Percentiles rank a stretch among this genome's conserved stretches.
phyloP scores from a whole-genome alignment of 2,888 invertebrate genomes.

The Operophtera brumata region DNA sequence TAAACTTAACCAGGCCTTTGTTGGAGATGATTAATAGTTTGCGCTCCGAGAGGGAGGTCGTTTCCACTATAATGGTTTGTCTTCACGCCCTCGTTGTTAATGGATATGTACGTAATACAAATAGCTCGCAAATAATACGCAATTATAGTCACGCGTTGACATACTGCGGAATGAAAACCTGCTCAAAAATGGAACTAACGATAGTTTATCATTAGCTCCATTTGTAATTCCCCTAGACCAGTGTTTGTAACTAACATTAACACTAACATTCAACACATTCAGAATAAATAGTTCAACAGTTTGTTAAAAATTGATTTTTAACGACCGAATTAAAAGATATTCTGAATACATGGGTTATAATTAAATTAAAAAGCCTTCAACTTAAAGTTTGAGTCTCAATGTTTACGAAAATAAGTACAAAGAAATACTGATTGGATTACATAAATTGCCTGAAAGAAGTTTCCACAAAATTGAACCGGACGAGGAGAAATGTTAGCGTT shows the following conservation, averaged over 20 bases:
- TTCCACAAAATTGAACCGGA: constrained; percentile 37
- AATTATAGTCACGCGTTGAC: constrained; percentile 11
- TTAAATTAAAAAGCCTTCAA: constrained; percentile 17
- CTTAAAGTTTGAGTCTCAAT: constrained; percentile 14
- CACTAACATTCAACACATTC: neutral
- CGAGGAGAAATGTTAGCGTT: constrained; percentile 38
- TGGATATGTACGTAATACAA: constrained; percentile 43
- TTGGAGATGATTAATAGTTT: constrained; percentile 48
- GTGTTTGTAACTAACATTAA: neutral
- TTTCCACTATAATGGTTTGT: constrained; percentile 41
- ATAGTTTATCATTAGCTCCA: neutral
- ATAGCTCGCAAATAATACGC: constrained; percentile 38
- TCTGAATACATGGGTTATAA: constrained; percentile 1
- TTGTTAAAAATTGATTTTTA: neutral
- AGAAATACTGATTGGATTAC: constrained; percentile 37
- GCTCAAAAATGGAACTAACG: neutral
- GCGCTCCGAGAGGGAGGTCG: constrained; percentile 33
- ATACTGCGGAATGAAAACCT: neutral
- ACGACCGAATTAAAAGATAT: neutral
- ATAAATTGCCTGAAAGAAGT: constrained; percentile 36
- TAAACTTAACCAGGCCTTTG: constrained; percentile 45
- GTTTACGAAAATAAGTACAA: constrained; percentile 30
- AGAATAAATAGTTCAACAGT: neutral
- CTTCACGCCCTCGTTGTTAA: constrained; percentile 38
- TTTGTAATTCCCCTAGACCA: no score